phyloP scores from a whole-genome alignment of 2,888 invertebrate species.

The Diplolepis rosae region DNA sequence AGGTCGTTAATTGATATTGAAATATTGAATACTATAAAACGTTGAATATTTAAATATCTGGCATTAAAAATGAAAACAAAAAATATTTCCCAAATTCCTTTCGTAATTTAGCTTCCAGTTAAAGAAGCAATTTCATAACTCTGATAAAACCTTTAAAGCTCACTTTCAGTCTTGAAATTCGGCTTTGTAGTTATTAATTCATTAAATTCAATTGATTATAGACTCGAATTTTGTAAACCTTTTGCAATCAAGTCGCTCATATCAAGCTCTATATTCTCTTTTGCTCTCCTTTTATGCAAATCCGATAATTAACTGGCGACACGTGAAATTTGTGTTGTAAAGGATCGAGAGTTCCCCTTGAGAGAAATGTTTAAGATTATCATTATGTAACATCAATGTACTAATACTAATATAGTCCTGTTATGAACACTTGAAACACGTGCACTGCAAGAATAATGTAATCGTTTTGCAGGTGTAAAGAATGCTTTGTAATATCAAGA shows the following conservation, averaged over 20 bases:
- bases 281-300: not conserved
- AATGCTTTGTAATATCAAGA: not conserved
- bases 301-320: not conserved
- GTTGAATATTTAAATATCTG: too few species aligned
- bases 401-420: not conserved
- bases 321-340: not conserved
- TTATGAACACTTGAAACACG: not conserved
- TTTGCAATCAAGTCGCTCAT: not conserved
- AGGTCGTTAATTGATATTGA: too few species aligned
- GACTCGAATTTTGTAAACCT: not conserved
- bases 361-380: not conserved
- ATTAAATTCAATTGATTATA: not conserved
- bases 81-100: too few species aligned
- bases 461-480: conserved; percentile 8
- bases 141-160: not conserved
- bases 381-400: not conserved
- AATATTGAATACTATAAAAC: too few species aligned
- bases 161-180: not conserved
- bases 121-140: not conserved
- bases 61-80: too few species aligned
- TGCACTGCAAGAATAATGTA: not conserved
- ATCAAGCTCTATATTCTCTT: not conserved
- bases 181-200: not conserved
- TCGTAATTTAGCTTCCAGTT: not conserved
- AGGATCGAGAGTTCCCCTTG: not conserved